Percentiles rank a stretch among this genome's conserved stretches.
phyloP scores from a whole-genome alignment of 1,140 invertebrate species.

The Pseudobourletiella spinata region DNA sequence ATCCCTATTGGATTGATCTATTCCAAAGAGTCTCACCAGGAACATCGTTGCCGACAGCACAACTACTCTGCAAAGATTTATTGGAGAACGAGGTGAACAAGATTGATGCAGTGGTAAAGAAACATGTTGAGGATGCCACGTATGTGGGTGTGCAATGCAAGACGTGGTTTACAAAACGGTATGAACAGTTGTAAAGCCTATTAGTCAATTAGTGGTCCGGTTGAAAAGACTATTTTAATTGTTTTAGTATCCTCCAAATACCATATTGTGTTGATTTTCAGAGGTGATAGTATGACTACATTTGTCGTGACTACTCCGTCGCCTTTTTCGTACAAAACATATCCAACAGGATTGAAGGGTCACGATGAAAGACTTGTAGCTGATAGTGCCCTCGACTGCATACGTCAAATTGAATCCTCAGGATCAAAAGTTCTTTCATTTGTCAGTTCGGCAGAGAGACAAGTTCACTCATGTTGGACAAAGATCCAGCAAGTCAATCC shows the following conservation, averaged over 20 bases:
- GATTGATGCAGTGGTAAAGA: background rate
- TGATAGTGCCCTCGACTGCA: background rate
- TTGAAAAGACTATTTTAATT: too few species aligned
- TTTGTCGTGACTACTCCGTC: background rate
- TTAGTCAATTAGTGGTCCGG: too few species aligned
- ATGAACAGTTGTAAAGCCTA: too few species aligned
- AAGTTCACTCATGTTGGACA: background rate
- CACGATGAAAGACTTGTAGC: background rate
- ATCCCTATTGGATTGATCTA: background rate
- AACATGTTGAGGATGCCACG: background rate
- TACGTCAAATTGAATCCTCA: background rate
- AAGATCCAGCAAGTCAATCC: background rate
- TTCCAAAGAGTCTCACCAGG: background rate
- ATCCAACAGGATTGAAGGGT: background rate
- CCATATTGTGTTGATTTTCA: too few species aligned
- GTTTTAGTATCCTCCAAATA: too few species aligned
- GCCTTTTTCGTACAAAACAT: background rate
- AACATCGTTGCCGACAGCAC: background rate
- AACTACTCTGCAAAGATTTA: background rate
- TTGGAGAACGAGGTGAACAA: background rate
- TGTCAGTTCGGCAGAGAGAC: background rate
- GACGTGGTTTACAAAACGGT: background rate
- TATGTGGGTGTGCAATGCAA: background rate
- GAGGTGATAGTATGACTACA: background rate
- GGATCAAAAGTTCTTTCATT: background rate